These are phyloP conservation scores for Lysandra coridon DNA, from an alignment of 2,888 invertebrate genomes.

Conservation along the genomic window DNA sequence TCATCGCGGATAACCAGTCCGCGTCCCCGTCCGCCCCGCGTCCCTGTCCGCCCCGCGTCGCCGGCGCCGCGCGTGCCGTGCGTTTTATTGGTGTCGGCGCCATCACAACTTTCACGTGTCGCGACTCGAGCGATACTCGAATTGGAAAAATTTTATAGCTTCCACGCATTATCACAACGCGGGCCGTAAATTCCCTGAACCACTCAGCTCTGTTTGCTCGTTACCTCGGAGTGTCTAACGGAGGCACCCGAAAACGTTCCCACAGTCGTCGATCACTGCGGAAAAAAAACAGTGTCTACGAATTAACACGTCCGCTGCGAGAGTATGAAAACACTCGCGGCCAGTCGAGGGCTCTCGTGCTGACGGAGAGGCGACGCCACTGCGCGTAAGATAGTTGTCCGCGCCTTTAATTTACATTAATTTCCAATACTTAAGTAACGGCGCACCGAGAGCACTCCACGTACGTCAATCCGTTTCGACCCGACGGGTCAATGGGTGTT, in stretches of 20 bases:
- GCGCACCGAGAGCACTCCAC: constrained; percentile 54
- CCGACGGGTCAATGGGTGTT: constrained; percentile 35
- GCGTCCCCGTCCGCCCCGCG: constrained; percentile 40
- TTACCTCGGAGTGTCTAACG: constrained; percentile 73
- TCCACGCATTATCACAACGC: constrained; percentile 55
- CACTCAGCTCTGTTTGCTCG: constrained; percentile 79
- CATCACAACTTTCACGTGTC: constrained; percentile 76
- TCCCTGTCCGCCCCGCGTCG: constrained; percentile 38
- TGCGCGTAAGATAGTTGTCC: constrained; percentile 69
- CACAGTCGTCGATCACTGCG: constrained; percentile 78
- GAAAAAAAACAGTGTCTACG: constrained; percentile 78
- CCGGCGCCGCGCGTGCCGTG: constrained; percentile 59
- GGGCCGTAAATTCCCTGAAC: constrained; percentile 69
- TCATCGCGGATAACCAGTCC: constrained; percentile 57
- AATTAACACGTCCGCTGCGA: constrained; percentile 79
- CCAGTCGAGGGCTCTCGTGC: constrained; percentile 69
- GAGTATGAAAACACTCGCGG: constrained; percentile 77
- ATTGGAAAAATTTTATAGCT: constrained; percentile 74
- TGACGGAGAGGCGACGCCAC: constrained; percentile 71
- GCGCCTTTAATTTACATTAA: constrained; percentile 73
- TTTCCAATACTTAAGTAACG: constrained; percentile 57
- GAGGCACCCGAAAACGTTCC: constrained; percentile 76
- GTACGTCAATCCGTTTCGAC: constrained; percentile 57
- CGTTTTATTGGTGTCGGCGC: constrained; percentile 77
- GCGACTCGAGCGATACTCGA: constrained; percentile 72